Conservation (phyloP, 2,113 vertebrate species). For the Lipophrys pholis region DNA sequence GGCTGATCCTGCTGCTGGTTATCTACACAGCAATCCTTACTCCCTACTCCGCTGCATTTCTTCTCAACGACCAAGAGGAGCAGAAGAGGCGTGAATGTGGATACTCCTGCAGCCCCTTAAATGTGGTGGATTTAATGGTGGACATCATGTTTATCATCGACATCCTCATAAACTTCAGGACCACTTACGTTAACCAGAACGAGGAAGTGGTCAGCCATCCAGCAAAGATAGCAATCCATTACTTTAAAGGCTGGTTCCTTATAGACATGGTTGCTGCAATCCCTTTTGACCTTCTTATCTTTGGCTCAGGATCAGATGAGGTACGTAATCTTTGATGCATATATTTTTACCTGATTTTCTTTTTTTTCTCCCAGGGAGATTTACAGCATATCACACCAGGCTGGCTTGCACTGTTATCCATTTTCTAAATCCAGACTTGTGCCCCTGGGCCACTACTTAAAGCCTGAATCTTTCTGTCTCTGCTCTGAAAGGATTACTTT, state of each 20-base stretch:
- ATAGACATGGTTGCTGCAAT: slow-evolving; percentile 99
- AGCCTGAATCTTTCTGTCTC: slow-evolving; percentile 71
- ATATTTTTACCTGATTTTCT: slow-evolving; percentile 13
- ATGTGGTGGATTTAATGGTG: slow-evolving; percentile 98
- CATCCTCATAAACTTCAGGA: slow-evolving; percentile 99
- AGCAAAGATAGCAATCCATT: slow-evolving; percentile 98
- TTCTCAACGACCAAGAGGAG: slow-evolving; percentile 96
- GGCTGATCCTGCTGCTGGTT: slow-evolving; percentile 96
- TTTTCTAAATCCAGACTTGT: slow-evolving; percentile 65
- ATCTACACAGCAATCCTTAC: slow-evolving; percentile 99
- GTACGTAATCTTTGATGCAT: slow-evolving; percentile 82
- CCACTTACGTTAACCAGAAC: slow-evolving; percentile 97
- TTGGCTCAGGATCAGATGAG: slow-evolving; percentile 99
- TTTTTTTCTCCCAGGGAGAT: slow-evolving; percentile 36
- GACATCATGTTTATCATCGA: slow-evolving; percentile 99
- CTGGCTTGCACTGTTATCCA: slow-evolving; percentile 45
- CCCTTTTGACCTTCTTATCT: slow-evolving; percentile 99
- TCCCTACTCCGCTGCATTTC: slow-evolving; percentile 97
- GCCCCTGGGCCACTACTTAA: slow-evolving; percentile 67
- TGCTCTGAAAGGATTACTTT: slow-evolving; percentile 78
- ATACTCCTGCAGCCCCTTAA: slow-evolving; percentile 97
- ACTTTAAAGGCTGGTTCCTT: slow-evolving; percentile 99
- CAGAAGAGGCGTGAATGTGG: slow-evolving; percentile 94
- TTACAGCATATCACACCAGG: slow-evolving; percentile 38
- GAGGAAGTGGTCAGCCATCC: slow-evolving; percentile 99